Conservation (phyloP, 2,113 vertebrate genomes). For the Amazona vittata region DNA sequence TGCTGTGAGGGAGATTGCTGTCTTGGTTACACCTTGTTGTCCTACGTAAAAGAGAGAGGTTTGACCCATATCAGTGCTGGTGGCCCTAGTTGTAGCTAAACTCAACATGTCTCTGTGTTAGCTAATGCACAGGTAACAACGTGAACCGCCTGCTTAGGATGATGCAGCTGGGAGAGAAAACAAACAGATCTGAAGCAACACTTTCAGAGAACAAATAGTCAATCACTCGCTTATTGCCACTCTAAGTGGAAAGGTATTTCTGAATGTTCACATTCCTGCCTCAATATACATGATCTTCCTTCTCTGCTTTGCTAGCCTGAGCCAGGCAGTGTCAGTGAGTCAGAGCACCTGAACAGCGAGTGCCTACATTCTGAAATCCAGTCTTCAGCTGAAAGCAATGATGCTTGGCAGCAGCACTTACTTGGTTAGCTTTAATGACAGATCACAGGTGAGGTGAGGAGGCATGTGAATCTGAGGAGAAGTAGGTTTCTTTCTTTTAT, state of each 20-base stretch:
- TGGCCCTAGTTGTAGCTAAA: background rate
- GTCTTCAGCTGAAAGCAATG: background rate
- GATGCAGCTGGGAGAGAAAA: background rate
- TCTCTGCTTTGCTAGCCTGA: background rate
- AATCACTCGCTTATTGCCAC: background rate
- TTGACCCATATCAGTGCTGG: background rate
- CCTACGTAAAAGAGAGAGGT: background rate
- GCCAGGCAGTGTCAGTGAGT: background rate
- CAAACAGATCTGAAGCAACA: conserved; percentile 9
- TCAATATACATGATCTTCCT: background rate
- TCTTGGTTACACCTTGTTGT: conserved; percentile 44
- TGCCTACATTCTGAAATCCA: background rate
- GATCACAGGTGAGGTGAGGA: background rate
- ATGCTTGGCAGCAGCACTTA: background rate
- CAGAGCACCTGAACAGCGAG: background rate
- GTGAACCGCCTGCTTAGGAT: background rate
- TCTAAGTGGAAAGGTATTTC: conserved; percentile 1
- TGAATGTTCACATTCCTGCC: background rate
- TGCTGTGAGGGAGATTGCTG: background rate
- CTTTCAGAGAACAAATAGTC: background rate
- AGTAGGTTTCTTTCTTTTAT: background rate
- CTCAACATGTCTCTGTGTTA: background rate
- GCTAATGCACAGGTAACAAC: background rate
- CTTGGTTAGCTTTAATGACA: background rate
- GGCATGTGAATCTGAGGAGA: background rate